Conservation (phyloP, 2,113 vertebrate genomes). For the Eurypyga helias region DNA sequence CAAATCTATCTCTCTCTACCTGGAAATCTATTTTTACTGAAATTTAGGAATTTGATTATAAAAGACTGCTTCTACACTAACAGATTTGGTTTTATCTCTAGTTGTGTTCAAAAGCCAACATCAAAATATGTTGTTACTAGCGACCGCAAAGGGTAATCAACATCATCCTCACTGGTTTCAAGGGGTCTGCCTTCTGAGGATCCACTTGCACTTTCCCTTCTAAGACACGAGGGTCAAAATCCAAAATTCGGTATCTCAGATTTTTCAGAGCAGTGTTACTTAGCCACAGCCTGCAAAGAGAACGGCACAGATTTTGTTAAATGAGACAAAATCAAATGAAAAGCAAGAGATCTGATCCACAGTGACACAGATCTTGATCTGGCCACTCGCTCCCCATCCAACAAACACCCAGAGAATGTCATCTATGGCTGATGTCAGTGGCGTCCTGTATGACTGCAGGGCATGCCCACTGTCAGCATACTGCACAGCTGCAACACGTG, state of each 20-base stretch:
- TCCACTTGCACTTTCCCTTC: conserved; percentile 86
- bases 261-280: conserved; percentile 79
- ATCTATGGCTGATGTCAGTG: rapidly evolving
- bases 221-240: conserved; percentile 86
- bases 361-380: neutral
- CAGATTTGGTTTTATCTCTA: neutral
- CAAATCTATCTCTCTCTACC: neutral
- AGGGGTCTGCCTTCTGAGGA: conserved; percentile 73
- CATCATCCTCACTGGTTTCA: conserved; percentile 85
- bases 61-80: neutral
- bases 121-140: neutral
- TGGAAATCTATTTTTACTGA: neutral
- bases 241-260: conserved; percentile 84
- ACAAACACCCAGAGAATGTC: neutral
- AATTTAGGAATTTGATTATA: neutral
- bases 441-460: neutral
- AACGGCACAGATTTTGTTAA: neutral
- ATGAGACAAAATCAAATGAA: neutral
- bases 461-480: neutral
- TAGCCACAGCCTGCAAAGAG: conserved; percentile 85
- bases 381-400: neutral
- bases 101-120: neutral
- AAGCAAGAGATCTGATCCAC: neutral
- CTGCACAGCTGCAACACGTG: neutral
- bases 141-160: neutral